Conservation (phyloP, 1,140 invertebrate genomes). For the Brachionus angularis region DNA sequence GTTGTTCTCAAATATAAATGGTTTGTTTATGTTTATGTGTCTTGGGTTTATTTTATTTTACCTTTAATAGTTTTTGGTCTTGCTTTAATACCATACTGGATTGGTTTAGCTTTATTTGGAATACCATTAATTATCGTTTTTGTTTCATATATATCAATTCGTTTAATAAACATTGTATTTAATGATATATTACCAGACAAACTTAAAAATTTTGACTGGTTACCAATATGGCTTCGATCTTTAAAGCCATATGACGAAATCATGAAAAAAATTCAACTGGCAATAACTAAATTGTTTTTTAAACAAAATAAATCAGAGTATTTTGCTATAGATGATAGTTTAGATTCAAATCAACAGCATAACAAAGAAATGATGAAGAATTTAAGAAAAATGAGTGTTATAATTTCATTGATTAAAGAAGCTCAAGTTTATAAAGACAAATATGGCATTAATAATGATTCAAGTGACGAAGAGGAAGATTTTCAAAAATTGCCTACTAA, state of each 20-base stretch:
- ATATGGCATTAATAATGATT: too few species aligned
- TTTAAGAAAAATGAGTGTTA: background rate
- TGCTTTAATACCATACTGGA: conserved; percentile 45
- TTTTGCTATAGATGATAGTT: too few species aligned
- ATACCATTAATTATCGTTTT: background rate
- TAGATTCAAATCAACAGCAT: too few species aligned
- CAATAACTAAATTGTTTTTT: too few species aligned
- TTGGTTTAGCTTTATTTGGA: background rate
- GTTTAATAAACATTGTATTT: background rate
- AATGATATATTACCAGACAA: background rate
- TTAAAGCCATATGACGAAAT: background rate
- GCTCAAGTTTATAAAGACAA: too few species aligned
- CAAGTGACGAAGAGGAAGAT: too few species aligned
- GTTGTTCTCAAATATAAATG: conserved; percentile 62
- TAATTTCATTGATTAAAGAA: background rate
- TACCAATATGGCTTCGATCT: background rate
- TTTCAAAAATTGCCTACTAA: too few species aligned
- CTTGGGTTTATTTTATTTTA: conserved; percentile 61
- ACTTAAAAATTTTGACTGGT: background rate
- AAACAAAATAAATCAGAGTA: too few species aligned
- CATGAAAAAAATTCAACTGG: background rate
- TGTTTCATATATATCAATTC: too few species aligned
- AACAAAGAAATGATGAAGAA: too few species aligned
- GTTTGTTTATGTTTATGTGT: conserved; percentile 63
- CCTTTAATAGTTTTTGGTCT: conserved; percentile 60